These are phyloP conservation scores for Drosophila pseudotakahashii DNA, from an alignment of 2,888 invertebrate species.

Conservation along the genomic window DNA sequence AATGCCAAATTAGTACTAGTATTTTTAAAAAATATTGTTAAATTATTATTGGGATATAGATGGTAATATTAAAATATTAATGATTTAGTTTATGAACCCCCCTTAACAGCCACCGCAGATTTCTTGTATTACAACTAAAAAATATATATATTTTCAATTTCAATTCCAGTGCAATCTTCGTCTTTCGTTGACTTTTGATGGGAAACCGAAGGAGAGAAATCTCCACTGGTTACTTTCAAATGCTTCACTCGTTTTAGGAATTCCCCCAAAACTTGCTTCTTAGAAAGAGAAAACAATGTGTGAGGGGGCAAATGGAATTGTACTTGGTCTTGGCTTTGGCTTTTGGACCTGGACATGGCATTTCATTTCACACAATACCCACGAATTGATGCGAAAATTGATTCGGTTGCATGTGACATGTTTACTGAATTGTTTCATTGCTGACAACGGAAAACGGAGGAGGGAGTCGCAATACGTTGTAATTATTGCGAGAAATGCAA, in stretches of 20 bases:
- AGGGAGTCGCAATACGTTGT: conserved; percentile 31
- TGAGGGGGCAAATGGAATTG: conserved; percentile 10
- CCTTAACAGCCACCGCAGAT: conserved; percentile 9
- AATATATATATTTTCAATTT: conserved; percentile 42
- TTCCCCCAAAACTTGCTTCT: conserved; percentile 13
- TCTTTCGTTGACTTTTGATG: conserved; percentile 66
- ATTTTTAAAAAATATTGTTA: too few species aligned
- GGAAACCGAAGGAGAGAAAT: conserved; percentile 39
- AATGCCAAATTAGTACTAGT: too few species aligned
- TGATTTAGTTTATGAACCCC: too few species aligned
- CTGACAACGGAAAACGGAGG: conserved; percentile 32
- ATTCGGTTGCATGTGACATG: conserved; percentile 83
- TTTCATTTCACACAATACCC: conserved; percentile 68
- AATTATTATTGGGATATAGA: too few species aligned
- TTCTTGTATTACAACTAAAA: conserved; percentile 9
- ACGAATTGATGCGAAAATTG: conserved; percentile 82
- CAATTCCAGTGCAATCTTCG: conserved; percentile 37
- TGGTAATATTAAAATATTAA: too few species aligned
- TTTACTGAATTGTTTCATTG: conserved; percentile 73
- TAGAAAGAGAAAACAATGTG: conserved; percentile 2
- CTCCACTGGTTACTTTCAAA: conserved; percentile 59
- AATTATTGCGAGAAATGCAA: conserved; percentile 61
- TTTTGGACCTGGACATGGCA: conserved; percentile 53
- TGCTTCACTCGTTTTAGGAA: conserved; percentile 55
- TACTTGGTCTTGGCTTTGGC: conserved; percentile 12